Base-by-base conservation (phyloP, 2,888 invertebrate genomes). In the Blastobasis lacticolella region DNA sequence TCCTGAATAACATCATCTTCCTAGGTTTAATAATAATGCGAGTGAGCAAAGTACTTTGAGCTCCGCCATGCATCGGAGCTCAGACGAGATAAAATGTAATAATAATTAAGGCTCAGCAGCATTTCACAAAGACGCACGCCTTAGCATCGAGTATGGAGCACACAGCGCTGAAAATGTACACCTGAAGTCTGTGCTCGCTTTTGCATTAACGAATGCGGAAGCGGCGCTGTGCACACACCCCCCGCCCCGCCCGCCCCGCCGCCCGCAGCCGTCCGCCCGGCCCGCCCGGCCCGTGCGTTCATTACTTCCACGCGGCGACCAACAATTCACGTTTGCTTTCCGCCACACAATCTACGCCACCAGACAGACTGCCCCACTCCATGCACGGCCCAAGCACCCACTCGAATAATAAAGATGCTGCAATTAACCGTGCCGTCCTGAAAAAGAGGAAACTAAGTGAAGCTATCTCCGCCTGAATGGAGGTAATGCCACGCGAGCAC, bases 201-300 rank as follows among this genome's bases (percentile, higher is more conserved):
- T 87, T 87, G 86, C 87, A 85, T 86, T 87, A 87, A 88, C 88
- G 85, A 87, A 86, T 87, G 87, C 87, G 88, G 87, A 87, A 87
- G 85, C 85, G 75, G 81, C 80, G 81, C 79, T 86, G 80, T 86
- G 87, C 87, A 87, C 82, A 86, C 85, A 87, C 81, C 78, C 79
- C 57, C 60, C 55, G 55, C 54, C 57, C 61, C 59, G 58, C 56
- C 63, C 54, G 57, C 58, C 58, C 61, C 62, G 57, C 66, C 59
- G 56, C 66, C 64, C 62, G 58, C 58, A 63, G 49, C 81, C 78
- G 80, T 77, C 73, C 84, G 81, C 83, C 85, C 72, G 67, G 73
- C 75, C 73, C 77, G 80, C 83, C 79, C 83, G 83, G 80, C 84
- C 85, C 84, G 80, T 80, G 78, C 85, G 84, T 85, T 86, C 85